Evolutionary conservation across 2,113 vertebrate species (phyloP).

Genomic region (Rhinogobius similis): DNA sequence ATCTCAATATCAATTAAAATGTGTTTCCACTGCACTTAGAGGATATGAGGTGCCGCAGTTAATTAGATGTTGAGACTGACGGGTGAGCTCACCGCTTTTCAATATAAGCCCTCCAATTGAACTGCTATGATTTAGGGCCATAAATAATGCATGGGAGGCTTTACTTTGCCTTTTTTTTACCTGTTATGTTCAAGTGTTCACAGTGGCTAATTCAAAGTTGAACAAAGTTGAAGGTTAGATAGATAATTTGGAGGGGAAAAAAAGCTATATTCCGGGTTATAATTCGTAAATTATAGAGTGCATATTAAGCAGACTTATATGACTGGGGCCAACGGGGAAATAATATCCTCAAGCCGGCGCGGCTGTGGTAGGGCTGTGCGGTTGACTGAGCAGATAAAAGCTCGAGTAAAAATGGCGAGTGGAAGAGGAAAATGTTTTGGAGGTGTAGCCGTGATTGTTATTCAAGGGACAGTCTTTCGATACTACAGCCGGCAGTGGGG

Average conservation of each 20-base stretch:
- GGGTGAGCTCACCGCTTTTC: conserved; percentile 71
- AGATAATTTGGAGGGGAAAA: conserved; percentile 68
- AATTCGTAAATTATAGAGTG: conserved; percentile 82
- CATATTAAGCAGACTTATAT: conserved; percentile 83
- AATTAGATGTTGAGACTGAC: conserved; percentile 81
- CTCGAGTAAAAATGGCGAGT: conserved; percentile 75
- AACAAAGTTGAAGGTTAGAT: conserved; percentile 81
- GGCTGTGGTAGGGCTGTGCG: conserved; percentile 66
- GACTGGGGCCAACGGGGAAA: conserved; percentile 80
- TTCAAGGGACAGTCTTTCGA: conserved; percentile 75
- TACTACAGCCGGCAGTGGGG: conserved; percentile 64
- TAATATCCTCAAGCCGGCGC: conserved; percentile 81
- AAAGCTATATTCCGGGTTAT: conserved; percentile 72
- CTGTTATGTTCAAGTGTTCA: conserved; percentile 70
- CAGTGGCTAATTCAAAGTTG: conserved; percentile 76
- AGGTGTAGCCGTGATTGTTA: conserved; percentile 82
- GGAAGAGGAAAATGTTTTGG: conserved; percentile 81
- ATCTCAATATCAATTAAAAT: conserved; percentile 86
- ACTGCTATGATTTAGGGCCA: conserved; percentile 70
- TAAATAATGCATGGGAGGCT: conserved; percentile 74
- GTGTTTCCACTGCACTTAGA: conserved; percentile 79
- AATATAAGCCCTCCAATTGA: conserved; percentile 73
- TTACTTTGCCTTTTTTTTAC: conserved; percentile 65
- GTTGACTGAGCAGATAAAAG: conserved; percentile 82
- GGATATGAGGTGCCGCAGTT: conserved; percentile 79